Percentiles rank a stretch among this genome's conserved stretches.
phyloP scores from a whole-genome alignment of 2,113 vertebrate genomes.

The Anthoscopus minutus region DNA sequence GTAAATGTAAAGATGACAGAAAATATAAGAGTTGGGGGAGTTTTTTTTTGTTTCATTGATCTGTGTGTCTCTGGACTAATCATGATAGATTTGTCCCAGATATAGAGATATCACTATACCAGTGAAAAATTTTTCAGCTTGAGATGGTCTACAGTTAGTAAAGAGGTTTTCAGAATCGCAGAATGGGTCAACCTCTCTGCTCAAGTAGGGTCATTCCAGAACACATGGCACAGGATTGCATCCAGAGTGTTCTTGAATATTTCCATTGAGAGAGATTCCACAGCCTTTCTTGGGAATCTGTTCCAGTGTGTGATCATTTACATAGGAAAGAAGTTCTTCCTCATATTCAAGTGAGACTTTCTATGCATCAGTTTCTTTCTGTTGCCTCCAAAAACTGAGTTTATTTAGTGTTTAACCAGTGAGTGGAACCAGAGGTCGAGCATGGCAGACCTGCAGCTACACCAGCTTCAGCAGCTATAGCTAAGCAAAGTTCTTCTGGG shows the following conservation, averaged over 20 bases:
- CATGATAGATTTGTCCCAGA: background rate
- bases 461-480: background rate
- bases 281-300: background rate
- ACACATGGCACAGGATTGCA: background rate
- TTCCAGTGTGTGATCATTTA: background rate
- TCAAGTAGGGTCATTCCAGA: background rate
- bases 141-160: background rate
- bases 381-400: background rate
- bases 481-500: background rate
- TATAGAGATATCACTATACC: background rate
- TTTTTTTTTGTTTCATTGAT: background rate
- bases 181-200: background rate
- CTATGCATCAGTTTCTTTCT: background rate
- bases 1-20: background rate
- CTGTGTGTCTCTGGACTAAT: background rate
- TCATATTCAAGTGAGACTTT: background rate
- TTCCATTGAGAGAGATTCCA: background rate
- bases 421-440: background rate
- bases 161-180: background rate
- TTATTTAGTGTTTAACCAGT: background rate
- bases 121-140: background rate
- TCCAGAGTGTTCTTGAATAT: background rate
- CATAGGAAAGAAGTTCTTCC: background rate
- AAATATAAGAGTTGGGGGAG: background rate
- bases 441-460: background rate